phyloP scores from a whole-genome alignment of 1,140 invertebrate genomes.

The Thaumetopoea pityocampa region DNA sequence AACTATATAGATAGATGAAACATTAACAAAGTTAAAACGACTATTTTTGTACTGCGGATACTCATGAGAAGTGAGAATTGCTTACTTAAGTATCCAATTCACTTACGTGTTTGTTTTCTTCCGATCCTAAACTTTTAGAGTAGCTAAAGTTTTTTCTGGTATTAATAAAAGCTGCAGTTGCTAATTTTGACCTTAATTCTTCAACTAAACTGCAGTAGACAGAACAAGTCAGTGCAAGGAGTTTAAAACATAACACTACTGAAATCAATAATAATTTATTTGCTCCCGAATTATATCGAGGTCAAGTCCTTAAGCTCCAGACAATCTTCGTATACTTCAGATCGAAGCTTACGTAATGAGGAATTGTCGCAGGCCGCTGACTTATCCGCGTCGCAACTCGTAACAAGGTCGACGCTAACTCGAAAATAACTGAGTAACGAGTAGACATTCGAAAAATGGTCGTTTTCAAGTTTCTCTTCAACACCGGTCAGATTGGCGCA shows the following conservation, averaged over 20 bases:
- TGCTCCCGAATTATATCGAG: constrained; percentile 19
- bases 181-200: too few species aligned
- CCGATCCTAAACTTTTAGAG: too few species aligned
- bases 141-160: too few species aligned
- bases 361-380: constrained; percentile 45
- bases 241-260: not conserved
- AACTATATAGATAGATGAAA: too few species aligned
- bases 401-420: constrained; percentile 60
- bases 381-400: constrained; percentile 33
- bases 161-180: too few species aligned
- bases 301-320: not conserved
- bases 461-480: constrained; percentile 58
- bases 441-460: constrained; percentile 66
- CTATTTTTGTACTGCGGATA: too few species aligned
- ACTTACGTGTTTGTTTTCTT: too few species aligned
- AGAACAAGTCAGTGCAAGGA: too few species aligned
- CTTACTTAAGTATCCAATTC: too few species aligned
- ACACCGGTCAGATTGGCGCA: constrained; percentile 44
- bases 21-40: too few species aligned
- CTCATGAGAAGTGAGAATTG: too few species aligned
- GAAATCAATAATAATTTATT: not conserved
- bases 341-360: constrained; percentile 39
- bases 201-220: too few species aligned
- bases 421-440: constrained; percentile 62
- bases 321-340: constrained; percentile 23